Evolutionary conservation across 2,797 vertebrate genomes (phyloP), one percentile per base, ranked within the genome.

Genomic region (Xiphorhynchus erythropygius): DNA sequence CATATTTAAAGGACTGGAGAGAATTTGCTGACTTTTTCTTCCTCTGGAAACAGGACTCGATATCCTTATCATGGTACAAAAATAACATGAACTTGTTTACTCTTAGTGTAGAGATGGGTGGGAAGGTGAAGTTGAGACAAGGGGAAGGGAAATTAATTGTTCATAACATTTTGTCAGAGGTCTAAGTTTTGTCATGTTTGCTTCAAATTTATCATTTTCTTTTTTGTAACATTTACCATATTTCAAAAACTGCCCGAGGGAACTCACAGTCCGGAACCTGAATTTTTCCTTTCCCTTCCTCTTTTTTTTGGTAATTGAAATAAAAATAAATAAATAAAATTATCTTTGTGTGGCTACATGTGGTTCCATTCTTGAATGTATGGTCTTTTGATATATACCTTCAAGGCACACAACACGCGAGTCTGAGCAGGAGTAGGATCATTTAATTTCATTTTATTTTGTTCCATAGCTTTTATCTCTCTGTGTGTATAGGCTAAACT

Each of bases 281-380:
- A 80, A 7, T 9, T 68, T 89, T 80, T 65, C 18, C 18, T 63
- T 75, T 4, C 5, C 7, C 2, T 5, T 5, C 5, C 4, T 64
- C 9, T 42, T 42, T 41, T 47, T 57, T 78, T 71, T 24, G 53
- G n/a, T 57, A 50, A 42, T 7, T 32, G 18, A 82, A 68, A 84
- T 57, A 10, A 65, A 93, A 89, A 82, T 42, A 88, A 96, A 77
- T 42, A 92, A 87, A 84, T 84, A 64, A 76, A 90, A 77, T 11
- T 12, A 62, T 46, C 23, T 75, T 11, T 82, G 3, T 59, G 52
- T 67, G 18, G 32, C 59, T 86, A 50, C 33, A 79, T 55, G 32
- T 60, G n/a, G 9, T 86, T 96, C 30, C 42, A 41, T 74, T 91
- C 74, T 74, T 78, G 5, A 55, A 13, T 56, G 17, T 32, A 82